phyloP scores from a whole-genome alignment of 2,113 vertebrate genomes.

The Anseranas semipalmata region DNA sequence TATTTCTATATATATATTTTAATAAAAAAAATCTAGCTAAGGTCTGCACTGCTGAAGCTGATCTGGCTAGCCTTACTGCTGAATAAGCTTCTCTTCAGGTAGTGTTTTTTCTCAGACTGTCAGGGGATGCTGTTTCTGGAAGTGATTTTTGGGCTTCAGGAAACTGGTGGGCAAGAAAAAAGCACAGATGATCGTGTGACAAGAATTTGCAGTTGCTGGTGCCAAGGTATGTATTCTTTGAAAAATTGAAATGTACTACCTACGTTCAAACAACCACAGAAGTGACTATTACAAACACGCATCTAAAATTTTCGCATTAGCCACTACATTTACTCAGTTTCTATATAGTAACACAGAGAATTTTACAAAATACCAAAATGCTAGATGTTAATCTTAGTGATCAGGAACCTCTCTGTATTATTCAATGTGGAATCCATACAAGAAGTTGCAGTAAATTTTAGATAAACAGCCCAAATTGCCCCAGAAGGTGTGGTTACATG shows the following conservation, averaged over 20 bases:
- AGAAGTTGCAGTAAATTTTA: neutral
- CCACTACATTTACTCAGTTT: too few relatives aligned
- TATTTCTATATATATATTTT: neutral
- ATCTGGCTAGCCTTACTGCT: neutral
- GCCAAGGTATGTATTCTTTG: neutral
- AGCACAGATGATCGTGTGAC: rapidly evolving
- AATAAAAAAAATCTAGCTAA: neutral
- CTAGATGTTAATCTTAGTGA: neutral
- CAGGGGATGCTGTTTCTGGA: neutral
- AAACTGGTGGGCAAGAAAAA: neutral
- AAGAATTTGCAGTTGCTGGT: neutral
- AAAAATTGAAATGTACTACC: neutral
- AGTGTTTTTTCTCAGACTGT: neutral
- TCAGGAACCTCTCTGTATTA: neutral
- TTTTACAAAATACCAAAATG: neutral
- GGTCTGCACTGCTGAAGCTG: too few relatives aligned
- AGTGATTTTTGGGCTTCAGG: neutral
- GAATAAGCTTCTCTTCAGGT: neutral
- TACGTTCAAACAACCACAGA: neutral
- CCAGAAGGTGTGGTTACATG: neutral
- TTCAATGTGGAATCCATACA: neutral
- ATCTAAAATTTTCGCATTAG: rapidly evolving
- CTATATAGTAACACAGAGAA: neutral
- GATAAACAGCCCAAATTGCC: neutral
- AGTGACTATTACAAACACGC: rapidly evolving